phyloP scores from a whole-genome alignment of 2,888 invertebrate genomes.

The Drosophila quinaria region DNA sequence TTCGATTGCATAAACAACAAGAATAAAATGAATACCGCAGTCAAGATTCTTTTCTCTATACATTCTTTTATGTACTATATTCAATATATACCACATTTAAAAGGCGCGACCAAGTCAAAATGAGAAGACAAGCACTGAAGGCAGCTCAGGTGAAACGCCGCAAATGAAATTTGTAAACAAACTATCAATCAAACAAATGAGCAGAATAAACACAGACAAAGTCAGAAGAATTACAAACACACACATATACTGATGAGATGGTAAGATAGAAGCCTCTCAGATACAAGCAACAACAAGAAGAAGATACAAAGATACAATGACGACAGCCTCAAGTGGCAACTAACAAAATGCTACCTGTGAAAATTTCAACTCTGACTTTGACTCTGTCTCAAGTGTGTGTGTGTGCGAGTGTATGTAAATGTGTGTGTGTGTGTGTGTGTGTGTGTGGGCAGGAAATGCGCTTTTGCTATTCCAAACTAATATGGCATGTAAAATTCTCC shows the following conservation, averaged over 20 bases:
- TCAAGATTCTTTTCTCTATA: constrained; percentile 15
- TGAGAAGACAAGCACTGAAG: constrained; percentile 21
- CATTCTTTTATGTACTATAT: constrained; percentile 2
- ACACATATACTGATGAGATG: constrained; percentile 14
- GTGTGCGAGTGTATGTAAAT: constrained; percentile 4
- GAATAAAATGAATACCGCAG: constrained; percentile 68
- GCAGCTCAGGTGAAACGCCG: constrained; percentile 52
- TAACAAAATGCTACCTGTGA: constrained; percentile 57
- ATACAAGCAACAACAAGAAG: constrained; percentile 27
- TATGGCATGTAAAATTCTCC: constrained; percentile 47
- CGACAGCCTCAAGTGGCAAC: constrained; percentile 57
- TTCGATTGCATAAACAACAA: constrained; percentile 63
- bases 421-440: constrained; percentile 2
- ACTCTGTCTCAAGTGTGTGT: constrained; percentile 12
- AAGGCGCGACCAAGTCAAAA: constrained; percentile 51
- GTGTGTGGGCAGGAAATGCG: constrained; percentile 69
- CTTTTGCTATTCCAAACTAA: constrained; percentile 59
- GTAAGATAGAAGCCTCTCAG: constrained; percentile 38
- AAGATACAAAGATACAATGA: constrained; percentile 38
- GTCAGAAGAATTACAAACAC: constrained; percentile 21
- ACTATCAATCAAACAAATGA: constrained; percentile 76
- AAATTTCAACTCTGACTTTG: constrained; percentile 16
- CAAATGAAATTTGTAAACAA: constrained; percentile 78
- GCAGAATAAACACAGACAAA: constrained; percentile 51
- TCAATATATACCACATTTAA: constrained; percentile 27